A percentile compares a stretch with the other conserved stretches of the same genome.
Conservation (phyloP, 2,113 vertebrate genomes). For the Lamprologus sp. region DNA sequence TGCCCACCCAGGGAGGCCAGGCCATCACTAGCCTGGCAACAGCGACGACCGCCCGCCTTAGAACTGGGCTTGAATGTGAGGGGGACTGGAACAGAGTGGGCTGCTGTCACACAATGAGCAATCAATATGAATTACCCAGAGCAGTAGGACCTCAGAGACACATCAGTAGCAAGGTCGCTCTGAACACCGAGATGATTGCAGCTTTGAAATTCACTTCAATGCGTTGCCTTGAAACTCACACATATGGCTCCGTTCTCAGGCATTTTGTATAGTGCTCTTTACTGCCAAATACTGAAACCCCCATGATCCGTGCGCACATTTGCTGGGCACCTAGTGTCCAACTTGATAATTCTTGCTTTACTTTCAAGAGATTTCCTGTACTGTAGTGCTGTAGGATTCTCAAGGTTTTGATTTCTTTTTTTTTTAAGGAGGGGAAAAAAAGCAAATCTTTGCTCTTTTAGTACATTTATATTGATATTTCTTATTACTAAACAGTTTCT, state of each 20-base stretch:
- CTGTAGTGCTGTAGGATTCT: not conserved
- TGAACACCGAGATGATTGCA: constrained; percentile 55
- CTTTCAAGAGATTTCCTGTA: not conserved
- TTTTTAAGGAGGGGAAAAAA: accelerated
- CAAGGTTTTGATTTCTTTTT: not conserved
- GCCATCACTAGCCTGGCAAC: constrained; percentile 48
- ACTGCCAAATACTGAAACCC: not conserved
- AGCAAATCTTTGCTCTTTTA: not conserved
- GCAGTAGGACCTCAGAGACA: constrained; percentile 66
- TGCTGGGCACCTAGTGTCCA: not conserved
- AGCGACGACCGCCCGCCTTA: not conserved
- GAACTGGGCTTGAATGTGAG: constrained; percentile 28
- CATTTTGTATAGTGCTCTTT: constrained; percentile 21
- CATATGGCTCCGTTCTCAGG: constrained; percentile 30
- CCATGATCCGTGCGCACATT: not conserved
- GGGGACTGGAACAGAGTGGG: constrained; percentile 52
- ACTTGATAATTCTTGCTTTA: not conserved
- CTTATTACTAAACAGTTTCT: not conserved
- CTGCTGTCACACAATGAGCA: constrained; percentile 69
- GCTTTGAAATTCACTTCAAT: constrained; percentile 63
- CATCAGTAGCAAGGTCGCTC: constrained; percentile 66
- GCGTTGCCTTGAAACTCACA: constrained; percentile 44
- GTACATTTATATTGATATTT: not conserved
- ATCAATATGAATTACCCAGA: constrained; percentile 71
- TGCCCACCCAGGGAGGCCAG: constrained; percentile 57